A percentile compares a stretch with the other conserved stretches of the same genome.
Conservation (phyloP, 1,140 invertebrate species). For the Leptestheria dahalacensis region DNA sequence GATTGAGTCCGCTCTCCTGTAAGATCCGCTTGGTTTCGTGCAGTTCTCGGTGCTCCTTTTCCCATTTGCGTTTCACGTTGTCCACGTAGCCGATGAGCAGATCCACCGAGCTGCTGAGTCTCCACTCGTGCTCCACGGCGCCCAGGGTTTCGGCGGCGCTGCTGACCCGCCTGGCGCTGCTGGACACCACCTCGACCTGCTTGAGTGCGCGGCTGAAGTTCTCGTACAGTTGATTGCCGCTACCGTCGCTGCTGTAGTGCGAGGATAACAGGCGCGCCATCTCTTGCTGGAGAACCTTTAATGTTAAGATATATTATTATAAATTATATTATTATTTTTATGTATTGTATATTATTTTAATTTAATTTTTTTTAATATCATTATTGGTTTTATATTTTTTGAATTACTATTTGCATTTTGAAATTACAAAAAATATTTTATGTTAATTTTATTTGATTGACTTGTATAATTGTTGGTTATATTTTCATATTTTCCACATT, state of each 20-base stretch:
- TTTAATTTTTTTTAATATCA: too few species aligned
- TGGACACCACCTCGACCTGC: neutral
- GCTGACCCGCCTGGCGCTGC: constrained; percentile 1
- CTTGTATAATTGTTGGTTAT: too few species aligned
- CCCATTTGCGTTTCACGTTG: constrained; percentile 8
- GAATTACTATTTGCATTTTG: neutral
- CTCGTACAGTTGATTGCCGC: neutral
- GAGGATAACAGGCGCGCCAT: neutral
- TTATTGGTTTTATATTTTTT: neutral
- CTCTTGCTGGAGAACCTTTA: constrained; percentile 3
- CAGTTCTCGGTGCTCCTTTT: constrained; percentile 8
- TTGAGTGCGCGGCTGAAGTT: neutral
- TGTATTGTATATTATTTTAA: too few species aligned
- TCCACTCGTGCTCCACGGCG: constrained; percentile 5
- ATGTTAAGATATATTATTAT: neutral
- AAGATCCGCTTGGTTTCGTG: constrained; percentile 5
- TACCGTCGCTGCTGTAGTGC: neutral
- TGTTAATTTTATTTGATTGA: too few species aligned
- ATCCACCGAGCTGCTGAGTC: neutral
- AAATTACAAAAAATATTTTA: too few species aligned
- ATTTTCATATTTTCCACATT: too few species aligned
- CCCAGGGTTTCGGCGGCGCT: constrained; percentile 2
- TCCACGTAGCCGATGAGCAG: constrained; percentile 8
- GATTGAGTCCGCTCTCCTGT: constrained; percentile 1
- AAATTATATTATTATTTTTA: too few species aligned